Base-by-base conservation (phyloP, 2,113 vertebrate genomes). In the Microtus ochrogaster region DNA sequence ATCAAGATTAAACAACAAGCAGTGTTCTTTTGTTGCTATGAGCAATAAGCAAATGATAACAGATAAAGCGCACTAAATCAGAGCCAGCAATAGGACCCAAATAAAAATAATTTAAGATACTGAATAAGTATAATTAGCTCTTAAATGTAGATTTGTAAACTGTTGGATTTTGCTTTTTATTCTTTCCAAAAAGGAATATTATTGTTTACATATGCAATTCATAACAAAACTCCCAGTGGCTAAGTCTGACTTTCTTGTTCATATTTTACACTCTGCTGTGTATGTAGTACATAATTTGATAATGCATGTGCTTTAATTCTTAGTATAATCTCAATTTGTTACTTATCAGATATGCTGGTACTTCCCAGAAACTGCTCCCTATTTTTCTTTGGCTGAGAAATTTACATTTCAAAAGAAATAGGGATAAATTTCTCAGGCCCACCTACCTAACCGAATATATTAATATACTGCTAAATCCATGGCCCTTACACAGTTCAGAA, bases 1-100 rank as follows among this genome's bases (percentile, higher is more conserved):
- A 26, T 63, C 17, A 47, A 66, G 28, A 36, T 41, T 63, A 49
- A 66, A 4, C 3, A 77, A 41, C n/a, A 61, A 55, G 63, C 17
- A 77, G 4, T 47, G 8, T 83, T 89, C 47, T 49, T 26, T 49
- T 9, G 36, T 44, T 83, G 0, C 26, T 83, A 41, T 52, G 26
- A 93, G 39, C 12, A 90, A 63, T 81, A 92, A 81, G 36, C 81
- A 92, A 96, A 61, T 86, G 4, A 77, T 66, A 52, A 78, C 9
- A 87, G 12, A 22, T 52, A 84, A 39, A 74, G 3, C 14, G 47
- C 0, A 58, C 10, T 72, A 3, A 3, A 82, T 41, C 24, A n/a
- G 58, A 68, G 72, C 2, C 49, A 73, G 12, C 24, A 44, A 73
- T 5, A 13, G 0, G 5, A 70, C 1, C 24, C 41, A 3, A 47